Evolutionary conservation across 2,797 vertebrate genomes (phyloP), one percentile per base, ranked within the genome.

Genomic region (Anguilla obscura): DNA sequence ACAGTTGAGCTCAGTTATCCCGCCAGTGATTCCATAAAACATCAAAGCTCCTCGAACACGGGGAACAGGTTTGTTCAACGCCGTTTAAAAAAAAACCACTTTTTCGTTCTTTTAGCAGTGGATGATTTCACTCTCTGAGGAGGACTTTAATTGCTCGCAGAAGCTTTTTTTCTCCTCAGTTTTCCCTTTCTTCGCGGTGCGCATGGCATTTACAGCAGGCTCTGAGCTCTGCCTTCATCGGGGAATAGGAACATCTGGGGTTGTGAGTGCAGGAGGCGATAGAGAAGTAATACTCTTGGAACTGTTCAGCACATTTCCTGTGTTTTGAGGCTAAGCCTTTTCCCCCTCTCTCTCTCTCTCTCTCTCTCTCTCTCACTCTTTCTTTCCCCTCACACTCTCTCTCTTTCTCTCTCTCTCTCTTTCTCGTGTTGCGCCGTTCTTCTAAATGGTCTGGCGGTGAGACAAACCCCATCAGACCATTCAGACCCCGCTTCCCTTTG

Each of bases 211-310:
- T 94, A 92, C 94, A 95, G 95, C 93, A 93, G 93, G 86, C 94
- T 94, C 92, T 93, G 93, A 94, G 94, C 94, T 93, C 96, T 95
- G 91, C 93, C 94, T 93, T 96, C 60, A 91, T 95, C 90, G 92
- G 93, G 93, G 95, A 96, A 96, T 96, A 93, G 80, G 93, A 96
- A 97, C 96, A 97, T 97, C 96, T 97, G 96, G 96, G 96, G 94
- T 91, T 96, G 87, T 87, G 89, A 4, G 94, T 93, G 92, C 92
- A 90, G 90, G 88, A 88, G 90, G 16, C 85, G 60, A 87, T 86
- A 92, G 89, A 89, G 56, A 90, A 90, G 89, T 90, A 88, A 79
- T 92, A 89, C 88, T 89, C 90, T 93, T 93, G 94, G 93, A 93
- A 79, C 88, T 91, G 93, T 94, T 94, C 93, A 89, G 92, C 93